Percentiles rank a stretch among this genome's conserved stretches.
These are phyloP conservation scores for Bombycilla garrulus DNA, from an alignment of 2,113 vertebrate species.

Conservation along the genomic window DNA sequence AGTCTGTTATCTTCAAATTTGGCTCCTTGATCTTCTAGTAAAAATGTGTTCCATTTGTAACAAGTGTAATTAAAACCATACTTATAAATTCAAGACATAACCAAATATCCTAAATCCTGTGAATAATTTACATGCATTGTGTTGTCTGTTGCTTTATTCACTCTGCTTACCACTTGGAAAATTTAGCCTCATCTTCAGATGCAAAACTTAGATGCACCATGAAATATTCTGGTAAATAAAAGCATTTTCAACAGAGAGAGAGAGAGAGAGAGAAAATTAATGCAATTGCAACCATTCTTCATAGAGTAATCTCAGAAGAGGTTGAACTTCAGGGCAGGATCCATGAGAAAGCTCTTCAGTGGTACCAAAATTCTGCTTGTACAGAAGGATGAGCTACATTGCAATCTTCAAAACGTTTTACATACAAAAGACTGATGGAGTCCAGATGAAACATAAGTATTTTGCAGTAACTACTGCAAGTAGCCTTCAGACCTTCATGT, in stretches of 20 bases:
- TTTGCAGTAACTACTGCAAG: not conserved
- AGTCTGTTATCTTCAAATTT: slow-evolving; percentile 34
- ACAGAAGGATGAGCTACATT: not conserved
- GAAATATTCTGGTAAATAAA: not conserved
- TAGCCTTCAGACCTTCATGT: not conserved
- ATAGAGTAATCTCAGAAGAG: not conserved
- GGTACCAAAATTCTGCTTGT: not conserved
- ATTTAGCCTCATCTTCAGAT: not conserved
- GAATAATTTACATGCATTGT: slow-evolving; percentile 6
- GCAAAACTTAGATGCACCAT: not conserved
- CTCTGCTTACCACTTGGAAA: not conserved
- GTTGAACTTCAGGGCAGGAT: not conserved
- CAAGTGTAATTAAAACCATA: slow-evolving; percentile 46
- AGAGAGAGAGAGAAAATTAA: not conserved
- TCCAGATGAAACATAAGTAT: not conserved
- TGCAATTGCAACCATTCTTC: rapidly evolving
- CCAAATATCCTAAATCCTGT: slow-evolving; percentile 27
- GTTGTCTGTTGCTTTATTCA: not conserved
- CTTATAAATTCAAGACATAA: slow-evolving; percentile 35
- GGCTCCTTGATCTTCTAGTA: slow-evolving; percentile 1
- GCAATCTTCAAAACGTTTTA: rapidly evolving
- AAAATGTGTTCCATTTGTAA: slow-evolving; percentile 15
- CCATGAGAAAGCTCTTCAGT: not conserved
- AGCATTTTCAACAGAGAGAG: not conserved
- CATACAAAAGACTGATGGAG: not conserved